A percentile compares a stretch with the other conserved stretches of the same genome.
Evolutionary conservation across 2,888 invertebrate species (phyloP).

Genomic region (Lithosia quadra): DNA sequence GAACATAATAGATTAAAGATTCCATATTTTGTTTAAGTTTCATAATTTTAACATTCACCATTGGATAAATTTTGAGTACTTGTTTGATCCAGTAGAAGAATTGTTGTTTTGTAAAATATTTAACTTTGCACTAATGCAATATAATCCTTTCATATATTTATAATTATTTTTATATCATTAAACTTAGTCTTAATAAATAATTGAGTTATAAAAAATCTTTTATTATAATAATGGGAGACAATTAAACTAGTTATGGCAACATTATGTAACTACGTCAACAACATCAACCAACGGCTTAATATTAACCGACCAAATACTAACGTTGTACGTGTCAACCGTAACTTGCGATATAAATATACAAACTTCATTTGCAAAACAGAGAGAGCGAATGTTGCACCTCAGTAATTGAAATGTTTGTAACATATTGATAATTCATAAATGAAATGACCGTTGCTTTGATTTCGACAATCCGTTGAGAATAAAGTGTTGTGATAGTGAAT

Average conservation of each 20-base stretch:
- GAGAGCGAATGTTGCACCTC: slow-evolving; percentile 33
- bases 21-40: too few species aligned
- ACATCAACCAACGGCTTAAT: slow-evolving; percentile 42
- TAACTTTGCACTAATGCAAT: too few species aligned
- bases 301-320: slow-evolving; percentile 54
- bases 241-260: neutral
- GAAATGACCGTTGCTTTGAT: slow-evolving; percentile 81
- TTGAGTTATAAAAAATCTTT: too few species aligned
- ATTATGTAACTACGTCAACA: slow-evolving; percentile 10
- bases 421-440: slow-evolving; percentile 64
- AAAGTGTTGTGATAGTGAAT: slow-evolving; percentile 48
- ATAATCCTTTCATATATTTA: too few species aligned
- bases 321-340: slow-evolving; percentile 43
- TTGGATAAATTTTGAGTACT: too few species aligned
- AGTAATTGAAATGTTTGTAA: slow-evolving; percentile 48
- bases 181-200: too few species aligned
- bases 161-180: too few species aligned
- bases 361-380: slow-evolving; percentile 36
- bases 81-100: too few species aligned
- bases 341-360: slow-evolving; percentile 43
- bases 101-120: too few species aligned
- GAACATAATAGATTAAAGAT: too few species aligned
- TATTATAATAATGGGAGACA: neutral
- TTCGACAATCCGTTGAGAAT: slow-evolving; percentile 62
- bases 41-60: too few species aligned